phyloP scores from a whole-genome alignment of 2,797 vertebrate genomes.

The Sebastolobus altivelis region DNA sequence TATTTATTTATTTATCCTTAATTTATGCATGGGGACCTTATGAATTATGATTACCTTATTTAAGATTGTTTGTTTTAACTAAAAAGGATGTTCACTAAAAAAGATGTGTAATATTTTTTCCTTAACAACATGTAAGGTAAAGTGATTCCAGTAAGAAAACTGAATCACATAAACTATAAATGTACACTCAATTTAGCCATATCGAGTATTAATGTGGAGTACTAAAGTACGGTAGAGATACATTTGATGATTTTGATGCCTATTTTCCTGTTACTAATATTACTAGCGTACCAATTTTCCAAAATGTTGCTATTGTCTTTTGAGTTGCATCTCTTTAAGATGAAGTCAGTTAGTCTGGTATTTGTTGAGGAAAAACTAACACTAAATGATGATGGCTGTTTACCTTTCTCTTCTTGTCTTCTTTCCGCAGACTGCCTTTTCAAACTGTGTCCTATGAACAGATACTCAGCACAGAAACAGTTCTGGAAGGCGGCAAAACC shows the following conservation, averaged over 20 bases:
- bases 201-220: neutral
- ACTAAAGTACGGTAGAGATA: neutral
- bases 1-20: too few species aligned
- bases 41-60: too few species aligned
- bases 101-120: too few species aligned
- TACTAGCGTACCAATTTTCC: neutral
- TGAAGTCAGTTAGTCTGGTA: neutral
- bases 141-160: neutral
- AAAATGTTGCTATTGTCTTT: neutral
- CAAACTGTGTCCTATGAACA: constrained; percentile 98
- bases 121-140: neutral
- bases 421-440: constrained; percentile 93
- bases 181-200: neutral
- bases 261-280: neutral
- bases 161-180: neutral
- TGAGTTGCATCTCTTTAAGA: neutral
- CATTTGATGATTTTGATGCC: neutral
- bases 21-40: too few species aligned
- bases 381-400: neutral
- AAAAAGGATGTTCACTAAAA: too few species aligned
- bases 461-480: constrained; percentile 98
- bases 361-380: neutral
- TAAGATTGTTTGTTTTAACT: too few species aligned
- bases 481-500: constrained; percentile 99
- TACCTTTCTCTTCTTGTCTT: constrained; percentile 20